phyloP scores from a whole-genome alignment of 2,113 vertebrate genomes.

The Silurus glanis region DNA sequence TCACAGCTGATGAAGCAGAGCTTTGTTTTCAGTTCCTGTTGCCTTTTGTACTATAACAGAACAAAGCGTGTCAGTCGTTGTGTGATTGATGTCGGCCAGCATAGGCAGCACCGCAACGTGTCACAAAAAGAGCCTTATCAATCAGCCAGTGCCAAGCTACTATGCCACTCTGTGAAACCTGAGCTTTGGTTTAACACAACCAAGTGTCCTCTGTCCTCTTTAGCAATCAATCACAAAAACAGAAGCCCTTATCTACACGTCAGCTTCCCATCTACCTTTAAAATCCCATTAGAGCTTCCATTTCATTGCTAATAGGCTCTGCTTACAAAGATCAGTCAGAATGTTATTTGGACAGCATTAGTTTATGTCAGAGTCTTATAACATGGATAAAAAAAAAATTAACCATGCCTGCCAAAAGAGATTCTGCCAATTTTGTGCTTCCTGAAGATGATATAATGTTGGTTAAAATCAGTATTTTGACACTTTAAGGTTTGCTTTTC shows the following conservation, averaged over 20 bases:
- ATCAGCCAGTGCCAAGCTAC: slow-evolving; percentile 44
- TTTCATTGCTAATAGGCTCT: slow-evolving; percentile 22
- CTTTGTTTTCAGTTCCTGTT: slow-evolving; percentile 38
- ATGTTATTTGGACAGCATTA: slow-evolving; percentile 7
- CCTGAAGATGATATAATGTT: background rate
- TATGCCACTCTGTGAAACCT: slow-evolving; percentile 48
- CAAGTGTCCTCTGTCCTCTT: slow-evolving; percentile 59
- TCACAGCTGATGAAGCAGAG: slow-evolving; percentile 40
- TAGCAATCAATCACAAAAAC: slow-evolving; percentile 57
- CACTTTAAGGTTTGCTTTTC: slow-evolving; percentile 7
- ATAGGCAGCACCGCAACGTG: slow-evolving; percentile 11
- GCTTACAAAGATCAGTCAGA: slow-evolving; percentile 26
- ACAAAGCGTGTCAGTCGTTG: slow-evolving; percentile 30
- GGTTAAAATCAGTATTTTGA: background rate
- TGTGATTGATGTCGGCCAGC: slow-evolving; percentile 42
- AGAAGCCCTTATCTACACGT: background rate
- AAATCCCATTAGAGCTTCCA: slow-evolving; percentile 10
- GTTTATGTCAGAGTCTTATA: background rate
- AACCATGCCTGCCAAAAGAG: background rate
- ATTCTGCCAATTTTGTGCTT: background rate
- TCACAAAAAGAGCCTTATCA: slow-evolving; percentile 35
- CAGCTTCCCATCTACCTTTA: background rate
- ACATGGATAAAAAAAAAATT: background rate
- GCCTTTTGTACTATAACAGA: slow-evolving; percentile 18
- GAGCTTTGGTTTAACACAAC: slow-evolving; percentile 60